These are phyloP conservation scores for Drosophila baimaii DNA, from an alignment of 1,140 invertebrate genomes.

Conservation along the genomic window DNA sequence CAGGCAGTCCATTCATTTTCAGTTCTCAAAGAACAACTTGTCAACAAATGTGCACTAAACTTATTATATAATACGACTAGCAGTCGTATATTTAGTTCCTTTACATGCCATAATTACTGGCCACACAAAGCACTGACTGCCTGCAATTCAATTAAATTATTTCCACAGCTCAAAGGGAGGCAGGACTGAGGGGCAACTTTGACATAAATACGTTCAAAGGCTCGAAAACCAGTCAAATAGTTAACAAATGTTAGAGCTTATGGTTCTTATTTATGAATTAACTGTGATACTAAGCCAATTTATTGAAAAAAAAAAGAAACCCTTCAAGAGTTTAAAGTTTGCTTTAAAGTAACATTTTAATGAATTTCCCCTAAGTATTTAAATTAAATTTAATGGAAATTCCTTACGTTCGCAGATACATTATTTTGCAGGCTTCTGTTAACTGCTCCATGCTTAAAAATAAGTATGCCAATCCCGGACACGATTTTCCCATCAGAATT, in stretches of 20 bases:
- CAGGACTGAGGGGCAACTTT: not conserved
- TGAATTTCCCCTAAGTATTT: too few relatives aligned
- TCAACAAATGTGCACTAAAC: not conserved
- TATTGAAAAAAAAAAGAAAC: not conserved
- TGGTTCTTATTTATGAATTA: not conserved
- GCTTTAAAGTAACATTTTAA: too few relatives aligned
- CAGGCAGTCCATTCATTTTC: not conserved
- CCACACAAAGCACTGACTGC: not conserved
- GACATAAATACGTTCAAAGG: not conserved
- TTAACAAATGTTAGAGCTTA: too few relatives aligned
- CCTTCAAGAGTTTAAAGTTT: not conserved
- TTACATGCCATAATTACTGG: not conserved
- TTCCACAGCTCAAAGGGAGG: not conserved
- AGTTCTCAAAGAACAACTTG: not conserved
- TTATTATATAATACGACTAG: not conserved
- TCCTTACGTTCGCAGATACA: not conserved
- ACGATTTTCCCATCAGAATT: slow-evolving; percentile 38
- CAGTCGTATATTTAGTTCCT: not conserved
- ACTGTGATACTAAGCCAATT: too few relatives aligned
- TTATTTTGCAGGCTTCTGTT: not conserved
- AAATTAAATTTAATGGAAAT: not conserved
- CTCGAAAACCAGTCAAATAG: not conserved
- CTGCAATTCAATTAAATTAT: not conserved
- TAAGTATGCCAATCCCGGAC: not conserved
- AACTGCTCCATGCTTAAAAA: not conserved